These are phyloP conservation scores for Notothenia rossii DNA, from an alignment of 2,113 vertebrate genomes.

Conservation along the genomic window DNA sequence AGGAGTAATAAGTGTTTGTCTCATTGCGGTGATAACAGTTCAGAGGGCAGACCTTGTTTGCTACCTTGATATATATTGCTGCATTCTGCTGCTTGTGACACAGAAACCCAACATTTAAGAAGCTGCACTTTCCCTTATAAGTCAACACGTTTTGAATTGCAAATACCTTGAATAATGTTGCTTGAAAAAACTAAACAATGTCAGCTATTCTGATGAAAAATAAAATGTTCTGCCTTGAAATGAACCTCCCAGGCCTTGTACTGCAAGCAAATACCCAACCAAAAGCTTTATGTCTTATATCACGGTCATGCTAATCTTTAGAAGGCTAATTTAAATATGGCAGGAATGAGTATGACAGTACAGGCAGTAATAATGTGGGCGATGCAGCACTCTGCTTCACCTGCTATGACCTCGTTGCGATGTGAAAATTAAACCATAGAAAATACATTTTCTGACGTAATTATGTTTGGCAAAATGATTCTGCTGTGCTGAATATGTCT, in stretches of 20 bases:
- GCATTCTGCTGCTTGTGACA: background rate
- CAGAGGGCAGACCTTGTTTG: background rate
- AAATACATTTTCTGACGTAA: slow-evolving; percentile 1
- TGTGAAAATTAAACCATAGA: background rate
- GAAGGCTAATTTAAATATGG: background rate
- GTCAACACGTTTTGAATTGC: slow-evolving; percentile 19
- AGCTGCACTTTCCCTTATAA: slow-evolving; percentile 3
- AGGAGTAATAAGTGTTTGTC: slow-evolving; percentile 10
- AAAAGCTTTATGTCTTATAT: background rate
- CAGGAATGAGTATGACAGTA: background rate
- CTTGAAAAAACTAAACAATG: background rate
- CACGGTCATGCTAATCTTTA: background rate
- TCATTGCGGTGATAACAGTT: slow-evolving; percentile 14
- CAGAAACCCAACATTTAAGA: background rate
- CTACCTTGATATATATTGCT: slow-evolving; percentile 7
- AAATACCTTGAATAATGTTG: background rate
- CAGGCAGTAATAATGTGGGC: background rate
- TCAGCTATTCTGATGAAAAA: background rate
- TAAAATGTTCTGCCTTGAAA: background rate
- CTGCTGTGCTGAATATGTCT: background rate
- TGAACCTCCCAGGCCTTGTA: background rate
- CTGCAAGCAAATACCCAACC: background rate
- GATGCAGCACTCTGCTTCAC: background rate
- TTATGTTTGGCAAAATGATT: background rate
- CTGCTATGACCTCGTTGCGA: background rate